Percentiles rank a stretch among this genome's conserved stretches.
phyloP scores from a whole-genome alignment of 1,140 invertebrate genomes.

The Philotrypesis tridentata region DNA sequence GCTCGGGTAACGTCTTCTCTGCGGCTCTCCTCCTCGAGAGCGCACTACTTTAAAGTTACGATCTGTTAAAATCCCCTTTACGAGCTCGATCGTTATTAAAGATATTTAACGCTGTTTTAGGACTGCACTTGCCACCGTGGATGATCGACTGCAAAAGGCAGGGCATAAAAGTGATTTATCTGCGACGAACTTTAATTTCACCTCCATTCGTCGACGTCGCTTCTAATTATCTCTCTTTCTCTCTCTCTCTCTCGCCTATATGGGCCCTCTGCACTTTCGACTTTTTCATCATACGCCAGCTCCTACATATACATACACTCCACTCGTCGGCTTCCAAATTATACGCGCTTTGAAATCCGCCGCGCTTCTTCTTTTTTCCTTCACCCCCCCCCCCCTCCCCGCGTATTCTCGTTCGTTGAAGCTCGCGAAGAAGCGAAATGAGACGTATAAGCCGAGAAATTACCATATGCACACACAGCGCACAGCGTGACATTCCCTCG shows the following conservation, averaged over 20 bases:
- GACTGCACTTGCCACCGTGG: not conserved
- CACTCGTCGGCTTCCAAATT: not conserved
- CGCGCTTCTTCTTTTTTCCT: not conserved
- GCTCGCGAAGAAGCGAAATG: not conserved
- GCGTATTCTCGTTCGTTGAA: not conserved
- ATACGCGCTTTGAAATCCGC: not conserved
- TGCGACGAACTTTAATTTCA: constrained; percentile 38
- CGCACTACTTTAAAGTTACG: constrained; percentile 58
- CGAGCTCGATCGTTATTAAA: constrained; percentile 55
- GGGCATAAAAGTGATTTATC: constrained; percentile 39
- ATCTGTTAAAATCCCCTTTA: constrained; percentile 61
- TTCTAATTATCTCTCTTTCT: not conserved
- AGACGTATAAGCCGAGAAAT: not conserved
- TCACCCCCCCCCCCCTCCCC: too few species aligned
- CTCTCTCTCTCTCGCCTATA: not conserved
- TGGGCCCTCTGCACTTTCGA: not conserved
- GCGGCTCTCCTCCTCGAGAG: constrained; percentile 46
- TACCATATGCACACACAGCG: not conserved
- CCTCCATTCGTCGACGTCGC: not conserved
- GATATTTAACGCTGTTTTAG: constrained; percentile 45
- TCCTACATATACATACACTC: too few species aligned
- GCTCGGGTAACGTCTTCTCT: constrained; percentile 21
- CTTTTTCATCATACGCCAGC: not conserved
- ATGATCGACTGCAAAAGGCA: constrained; percentile 44
- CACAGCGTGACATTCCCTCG: too few species aligned